Evolutionary conservation across 1,140 invertebrate species (phyloP).

Genomic region (Trachymyrmex cornetzi): DNA sequence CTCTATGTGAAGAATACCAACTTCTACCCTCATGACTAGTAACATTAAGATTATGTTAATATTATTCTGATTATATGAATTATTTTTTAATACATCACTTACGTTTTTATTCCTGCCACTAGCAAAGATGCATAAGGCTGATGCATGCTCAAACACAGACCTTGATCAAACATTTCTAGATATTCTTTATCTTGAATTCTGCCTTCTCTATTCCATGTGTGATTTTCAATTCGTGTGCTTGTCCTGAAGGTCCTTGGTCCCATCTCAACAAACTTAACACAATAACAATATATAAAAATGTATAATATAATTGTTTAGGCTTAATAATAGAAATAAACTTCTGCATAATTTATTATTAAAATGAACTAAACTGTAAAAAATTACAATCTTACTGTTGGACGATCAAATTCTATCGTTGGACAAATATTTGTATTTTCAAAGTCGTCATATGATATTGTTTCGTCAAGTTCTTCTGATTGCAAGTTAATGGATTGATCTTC

Average conservation of each 20-base stretch:
- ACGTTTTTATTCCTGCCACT: conserved; percentile 96
- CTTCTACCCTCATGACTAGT: conserved; percentile 96
- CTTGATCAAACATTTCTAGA: conserved; percentile 95
- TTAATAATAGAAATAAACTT: not conserved
- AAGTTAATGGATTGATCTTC: conserved; percentile 80
- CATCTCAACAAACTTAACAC: conserved; percentile 40
- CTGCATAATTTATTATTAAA: not conserved
- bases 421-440: conserved; percentile 61
- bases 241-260: not conserved
- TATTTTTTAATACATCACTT: conserved; percentile 73
- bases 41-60: conserved; percentile 62
- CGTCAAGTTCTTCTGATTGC: conserved; percentile 81
- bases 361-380: conserved; percentile 11
- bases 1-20: conserved; percentile 97
- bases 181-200: conserved; percentile 94
- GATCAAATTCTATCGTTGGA: conserved; percentile 76
- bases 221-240: not conserved
- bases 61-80: not conserved
- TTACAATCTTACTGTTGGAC: conserved; percentile 73
- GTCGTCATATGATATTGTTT: conserved; percentile 76
- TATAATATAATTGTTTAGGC: not conserved
- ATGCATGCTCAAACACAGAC: conserved; percentile 97
- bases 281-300: conserved; percentile 59
- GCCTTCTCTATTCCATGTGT: conserved; percentile 74
- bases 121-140: conserved; percentile 98